Evolutionary conservation across 2,888 invertebrate genomes (phyloP).

Genomic region (Galerucella pusilla): DNA sequence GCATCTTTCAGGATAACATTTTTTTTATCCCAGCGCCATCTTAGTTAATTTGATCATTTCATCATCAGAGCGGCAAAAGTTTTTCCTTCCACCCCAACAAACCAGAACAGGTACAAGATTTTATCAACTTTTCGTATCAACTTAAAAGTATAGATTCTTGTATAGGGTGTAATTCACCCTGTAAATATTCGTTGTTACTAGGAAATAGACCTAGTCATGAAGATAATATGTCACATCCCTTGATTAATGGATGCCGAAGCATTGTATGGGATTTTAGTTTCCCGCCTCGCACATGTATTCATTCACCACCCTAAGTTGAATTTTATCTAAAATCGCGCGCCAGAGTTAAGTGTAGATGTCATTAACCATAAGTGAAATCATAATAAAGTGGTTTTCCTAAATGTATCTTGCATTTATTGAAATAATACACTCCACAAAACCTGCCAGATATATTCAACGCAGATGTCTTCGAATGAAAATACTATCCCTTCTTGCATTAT

Average conservation of each 20-base stretch:
- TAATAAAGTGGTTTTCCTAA: conserved; percentile 51
- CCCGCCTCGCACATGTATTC: conserved; percentile 52
- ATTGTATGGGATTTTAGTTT: conserved; percentile 56
- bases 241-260: conserved; percentile 59
- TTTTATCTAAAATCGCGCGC: conserved; percentile 51
- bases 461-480: background rate
- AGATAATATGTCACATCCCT: conserved; percentile 60
- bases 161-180: background rate
- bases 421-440: conserved; percentile 41
- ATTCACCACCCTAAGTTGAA: conserved; percentile 48
- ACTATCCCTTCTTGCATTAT: background rate
- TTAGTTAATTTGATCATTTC: no score
- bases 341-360: conserved; percentile 54
- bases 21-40: no score
- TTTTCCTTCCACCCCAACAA: no score
- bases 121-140: no score
- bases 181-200: background rate
- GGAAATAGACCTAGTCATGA: conserved; percentile 43
- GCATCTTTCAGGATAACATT: no score
- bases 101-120: no score
- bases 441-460: conserved; percentile 38
- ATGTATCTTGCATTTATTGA: conserved; percentile 44
- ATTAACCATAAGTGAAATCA: conserved; percentile 52
- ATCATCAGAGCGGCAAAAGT: no score
- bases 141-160: background rate